phyloP scores from a whole-genome alignment of 2,797 vertebrate species.

The Mustela erminea region DNA sequence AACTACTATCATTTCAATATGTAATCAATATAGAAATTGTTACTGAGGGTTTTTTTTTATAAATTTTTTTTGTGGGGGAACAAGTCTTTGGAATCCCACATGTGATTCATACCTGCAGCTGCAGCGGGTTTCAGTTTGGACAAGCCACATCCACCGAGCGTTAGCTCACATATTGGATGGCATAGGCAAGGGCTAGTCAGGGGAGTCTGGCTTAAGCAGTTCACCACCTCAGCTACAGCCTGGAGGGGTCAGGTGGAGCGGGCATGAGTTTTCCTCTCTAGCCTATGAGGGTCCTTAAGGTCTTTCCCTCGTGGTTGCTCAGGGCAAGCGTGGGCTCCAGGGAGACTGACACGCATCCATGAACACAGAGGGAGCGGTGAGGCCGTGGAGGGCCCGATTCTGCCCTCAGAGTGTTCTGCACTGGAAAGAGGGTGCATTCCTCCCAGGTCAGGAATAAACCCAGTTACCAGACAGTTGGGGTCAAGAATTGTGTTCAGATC shows the following conservation, averaged over 20 bases:
- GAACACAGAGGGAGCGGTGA: background rate
- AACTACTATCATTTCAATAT: background rate
- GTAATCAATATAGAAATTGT: background rate
- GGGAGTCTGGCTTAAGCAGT: background rate
- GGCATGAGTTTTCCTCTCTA: background rate
- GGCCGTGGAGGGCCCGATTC: background rate
- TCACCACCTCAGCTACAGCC: fast-evolving
- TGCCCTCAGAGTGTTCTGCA: background rate
- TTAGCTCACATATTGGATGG: too few relatives aligned
- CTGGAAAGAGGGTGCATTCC: background rate
- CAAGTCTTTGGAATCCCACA: background rate
- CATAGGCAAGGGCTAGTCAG: background rate
- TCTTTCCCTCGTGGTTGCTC: background rate
- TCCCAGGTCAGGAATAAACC: background rate
- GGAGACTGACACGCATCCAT: background rate
- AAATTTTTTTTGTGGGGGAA: background rate
- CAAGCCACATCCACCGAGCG: background rate
- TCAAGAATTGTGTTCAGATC: background rate
- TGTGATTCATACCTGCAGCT: background rate
- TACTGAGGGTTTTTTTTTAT: background rate
- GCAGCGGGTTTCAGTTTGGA: background rate
- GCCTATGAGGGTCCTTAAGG: background rate
- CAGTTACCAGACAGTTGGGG: background rate
- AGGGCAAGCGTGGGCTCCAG: background rate
- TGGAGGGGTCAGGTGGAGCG: too few relatives aligned